Evolutionary conservation across 2,888 invertebrate species (phyloP).

Genomic region (Hetaerina titia): DNA sequence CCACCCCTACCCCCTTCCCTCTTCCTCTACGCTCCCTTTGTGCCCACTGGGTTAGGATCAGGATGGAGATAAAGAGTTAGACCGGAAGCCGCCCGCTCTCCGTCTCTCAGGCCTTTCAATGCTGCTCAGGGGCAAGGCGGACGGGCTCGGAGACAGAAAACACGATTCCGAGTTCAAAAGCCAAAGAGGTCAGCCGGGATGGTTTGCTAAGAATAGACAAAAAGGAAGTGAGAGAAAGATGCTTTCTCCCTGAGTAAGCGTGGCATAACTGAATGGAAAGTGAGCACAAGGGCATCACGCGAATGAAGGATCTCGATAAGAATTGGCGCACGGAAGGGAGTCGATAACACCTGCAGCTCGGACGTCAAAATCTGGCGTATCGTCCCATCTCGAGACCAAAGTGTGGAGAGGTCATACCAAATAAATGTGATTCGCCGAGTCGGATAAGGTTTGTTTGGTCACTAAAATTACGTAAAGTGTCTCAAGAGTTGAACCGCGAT

Average conservation of each 20-base stretch:
- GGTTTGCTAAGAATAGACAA: slow-evolving; percentile 46
- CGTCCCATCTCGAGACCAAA: too few species aligned
- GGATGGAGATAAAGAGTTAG: slow-evolving; percentile 19
- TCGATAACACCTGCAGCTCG: slow-evolving; percentile 12
- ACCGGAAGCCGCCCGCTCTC: slow-evolving; percentile 45
- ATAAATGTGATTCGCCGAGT: too few species aligned
- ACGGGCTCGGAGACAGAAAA: background rate
- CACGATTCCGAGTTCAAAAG: slow-evolving; percentile 52
- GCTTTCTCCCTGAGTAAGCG: slow-evolving; percentile 25
- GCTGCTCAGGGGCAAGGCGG: background rate
- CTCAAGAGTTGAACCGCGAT: too few species aligned
- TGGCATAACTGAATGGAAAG: slow-evolving; percentile 46
- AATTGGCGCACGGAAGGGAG: background rate
- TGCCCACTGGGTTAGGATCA: slow-evolving; percentile 50
- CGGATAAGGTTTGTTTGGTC: too few species aligned
- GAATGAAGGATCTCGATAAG: slow-evolving; percentile 14
- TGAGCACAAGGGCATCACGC: slow-evolving; percentile 48
- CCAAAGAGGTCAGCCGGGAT: slow-evolving; percentile 54
- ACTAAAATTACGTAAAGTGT: too few species aligned
- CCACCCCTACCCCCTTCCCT: background rate
- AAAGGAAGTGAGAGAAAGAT: background rate
- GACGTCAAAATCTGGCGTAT: background rate
- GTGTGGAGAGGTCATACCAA: too few species aligned
- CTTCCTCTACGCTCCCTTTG: background rate
- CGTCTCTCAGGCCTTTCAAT: background rate